These are phyloP conservation scores for Sebastolobus altivelis DNA, from an alignment of 2,797 vertebrate genomes.

Conservation along the genomic window DNA sequence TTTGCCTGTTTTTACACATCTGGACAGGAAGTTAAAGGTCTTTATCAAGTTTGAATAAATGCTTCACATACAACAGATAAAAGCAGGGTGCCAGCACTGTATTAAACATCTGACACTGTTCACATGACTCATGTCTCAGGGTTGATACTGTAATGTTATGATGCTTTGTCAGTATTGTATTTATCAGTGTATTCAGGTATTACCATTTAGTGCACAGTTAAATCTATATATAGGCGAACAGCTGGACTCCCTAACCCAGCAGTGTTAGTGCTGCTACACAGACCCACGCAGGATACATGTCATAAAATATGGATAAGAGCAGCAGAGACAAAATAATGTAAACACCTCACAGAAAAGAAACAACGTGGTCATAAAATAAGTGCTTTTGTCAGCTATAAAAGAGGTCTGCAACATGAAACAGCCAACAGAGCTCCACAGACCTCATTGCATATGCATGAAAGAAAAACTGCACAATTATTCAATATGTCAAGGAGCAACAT, in stretches of 20 bases:
- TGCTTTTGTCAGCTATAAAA: background rate
- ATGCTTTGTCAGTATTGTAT: background rate
- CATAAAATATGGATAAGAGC: constrained; percentile 53
- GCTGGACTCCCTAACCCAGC: background rate
- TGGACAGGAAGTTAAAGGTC: constrained; percentile 43
- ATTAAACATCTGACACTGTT: background rate
- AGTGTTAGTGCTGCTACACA: constrained; percentile 11
- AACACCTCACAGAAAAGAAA: background rate
- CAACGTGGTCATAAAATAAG: background rate
- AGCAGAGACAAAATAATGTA: constrained; percentile 8
- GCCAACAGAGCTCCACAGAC: background rate
- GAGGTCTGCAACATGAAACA: constrained; percentile 5
- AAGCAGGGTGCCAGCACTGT: background rate
- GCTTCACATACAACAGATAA: background rate
- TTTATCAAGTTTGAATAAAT: constrained; percentile 44
- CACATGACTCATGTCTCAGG: background rate
- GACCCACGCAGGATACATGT: constrained; percentile 8
- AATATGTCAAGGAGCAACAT: background rate
- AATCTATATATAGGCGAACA: background rate
- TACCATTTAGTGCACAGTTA: background rate
- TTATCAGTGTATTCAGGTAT: background rate
- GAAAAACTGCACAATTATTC: constrained; percentile 8
- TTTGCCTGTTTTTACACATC: constrained; percentile 49
- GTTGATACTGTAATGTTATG: background rate
- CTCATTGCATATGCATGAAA: background rate